phyloP scores from a whole-genome alignment of 2,888 invertebrate species.

The Lepidocyrtoides sp. region DNA sequence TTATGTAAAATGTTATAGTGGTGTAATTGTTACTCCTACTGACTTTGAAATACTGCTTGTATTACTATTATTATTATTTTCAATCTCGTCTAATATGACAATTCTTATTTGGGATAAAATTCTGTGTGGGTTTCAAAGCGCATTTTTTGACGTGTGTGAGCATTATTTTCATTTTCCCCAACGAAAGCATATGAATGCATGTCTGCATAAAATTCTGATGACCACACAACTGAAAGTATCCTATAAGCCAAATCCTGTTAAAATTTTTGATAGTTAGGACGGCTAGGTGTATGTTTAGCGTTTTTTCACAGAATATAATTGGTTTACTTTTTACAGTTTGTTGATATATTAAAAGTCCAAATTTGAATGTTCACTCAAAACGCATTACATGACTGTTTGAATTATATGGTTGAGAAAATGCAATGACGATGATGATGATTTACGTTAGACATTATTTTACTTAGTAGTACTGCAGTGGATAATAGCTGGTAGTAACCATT shows the following conservation, averaged over 20 bases:
- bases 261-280: neutral
- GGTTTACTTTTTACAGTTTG: no score
- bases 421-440: no score
- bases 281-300: neutral
- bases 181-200: no score
- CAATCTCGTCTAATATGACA: neutral
- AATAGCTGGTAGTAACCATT: no score
- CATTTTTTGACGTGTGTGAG: neutral
- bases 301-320: no score
- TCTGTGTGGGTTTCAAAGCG: neutral
- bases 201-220: neutral
- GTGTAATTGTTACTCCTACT: neutral
- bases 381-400: no score
- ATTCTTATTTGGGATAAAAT: neutral
- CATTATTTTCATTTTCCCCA: no score
- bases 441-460: no score
- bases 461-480: no score
- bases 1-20: neutral
- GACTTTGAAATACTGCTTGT: neutral
- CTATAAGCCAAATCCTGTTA: neutral
- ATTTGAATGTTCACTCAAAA: no score
- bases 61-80: neutral
- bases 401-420: no score
- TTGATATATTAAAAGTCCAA: no score
- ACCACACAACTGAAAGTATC: slow-evolving; percentile 1